These are phyloP conservation scores for Megalopta genalis DNA, from an alignment of 1,140 invertebrate species.

Conservation along the genomic window DNA sequence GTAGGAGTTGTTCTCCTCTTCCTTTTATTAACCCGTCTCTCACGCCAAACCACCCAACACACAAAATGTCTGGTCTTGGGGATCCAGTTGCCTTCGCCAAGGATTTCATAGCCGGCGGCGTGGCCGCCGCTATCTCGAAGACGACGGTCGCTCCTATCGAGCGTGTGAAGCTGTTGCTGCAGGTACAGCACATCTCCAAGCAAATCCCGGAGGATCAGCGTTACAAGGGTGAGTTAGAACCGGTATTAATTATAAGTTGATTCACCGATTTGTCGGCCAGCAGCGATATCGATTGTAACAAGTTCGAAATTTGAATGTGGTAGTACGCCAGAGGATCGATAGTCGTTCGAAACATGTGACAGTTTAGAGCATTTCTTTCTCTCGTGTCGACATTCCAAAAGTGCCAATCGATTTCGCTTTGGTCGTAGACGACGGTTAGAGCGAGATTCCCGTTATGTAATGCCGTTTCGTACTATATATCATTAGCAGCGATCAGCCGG, in stretches of 20 bases:
- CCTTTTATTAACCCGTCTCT: slow-evolving; percentile 71
- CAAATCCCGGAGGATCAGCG: slow-evolving; percentile 89
- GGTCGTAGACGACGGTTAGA: background rate
- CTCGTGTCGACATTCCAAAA: slow-evolving; percentile 39
- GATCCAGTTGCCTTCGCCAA: slow-evolving; percentile 87
- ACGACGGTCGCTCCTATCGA: slow-evolving; percentile 94
- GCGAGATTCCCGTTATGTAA: slow-evolving; percentile 67
- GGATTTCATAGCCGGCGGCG: slow-evolving; percentile 92
- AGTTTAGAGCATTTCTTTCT: slow-evolving; percentile 18
- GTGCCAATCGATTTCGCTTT: slow-evolving; percentile 29
- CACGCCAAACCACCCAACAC: slow-evolving; percentile 38
- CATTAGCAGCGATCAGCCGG: background rate
- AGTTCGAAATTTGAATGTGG: background rate
- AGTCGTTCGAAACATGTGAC: slow-evolving; percentile 52
- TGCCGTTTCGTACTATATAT: slow-evolving; percentile 10
- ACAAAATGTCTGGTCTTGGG: slow-evolving; percentile 78
- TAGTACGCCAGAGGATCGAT: background rate
- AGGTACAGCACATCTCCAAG: slow-evolving; percentile 92
- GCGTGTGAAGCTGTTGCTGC: slow-evolving; percentile 93
- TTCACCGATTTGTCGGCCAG: background rate
- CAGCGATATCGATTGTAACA: background rate
- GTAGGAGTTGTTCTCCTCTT: slow-evolving; percentile 72
- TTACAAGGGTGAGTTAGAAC: slow-evolving; percentile 87
- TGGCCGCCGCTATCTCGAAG: slow-evolving; percentile 93
- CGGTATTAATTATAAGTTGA: background rate